These are phyloP conservation scores for Myripristis murdjan DNA, from an alignment of 2,797 vertebrate species.

Conservation along the genomic window DNA sequence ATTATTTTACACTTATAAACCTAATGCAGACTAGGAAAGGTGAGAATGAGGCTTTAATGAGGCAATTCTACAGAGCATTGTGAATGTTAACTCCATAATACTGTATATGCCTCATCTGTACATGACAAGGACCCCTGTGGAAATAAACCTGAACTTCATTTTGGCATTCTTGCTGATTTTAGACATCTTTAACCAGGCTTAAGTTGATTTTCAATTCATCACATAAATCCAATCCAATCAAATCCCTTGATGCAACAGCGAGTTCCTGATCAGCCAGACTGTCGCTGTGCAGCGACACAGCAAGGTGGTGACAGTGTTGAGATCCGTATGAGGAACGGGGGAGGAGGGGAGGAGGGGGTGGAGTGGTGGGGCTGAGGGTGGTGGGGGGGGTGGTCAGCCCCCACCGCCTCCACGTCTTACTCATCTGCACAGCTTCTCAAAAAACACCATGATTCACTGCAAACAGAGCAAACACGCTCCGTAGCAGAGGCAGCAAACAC, in stretches of 20 bases:
- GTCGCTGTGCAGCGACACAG: not conserved
- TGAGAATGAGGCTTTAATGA: not conserved
- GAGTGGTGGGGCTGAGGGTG: too few relatives aligned
- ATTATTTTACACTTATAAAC: not conserved
- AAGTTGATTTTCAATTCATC: too few relatives aligned
- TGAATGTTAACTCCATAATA: too few relatives aligned
- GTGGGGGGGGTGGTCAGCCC: not conserved
- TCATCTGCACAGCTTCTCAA: constrained; percentile 59
- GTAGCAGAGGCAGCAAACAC: constrained; percentile 21
- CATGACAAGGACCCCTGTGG: too few relatives aligned
- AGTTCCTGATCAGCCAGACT: too few relatives aligned
- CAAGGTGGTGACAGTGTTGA: not conserved
- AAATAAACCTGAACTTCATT: too few relatives aligned
- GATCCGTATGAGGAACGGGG: not conserved
- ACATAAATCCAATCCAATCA: too few relatives aligned
- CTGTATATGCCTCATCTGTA: too few relatives aligned
- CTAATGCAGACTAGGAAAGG: not conserved
- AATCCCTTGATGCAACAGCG: too few relatives aligned
- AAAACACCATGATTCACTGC: constrained; percentile 68
- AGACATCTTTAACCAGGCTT: too few relatives aligned
- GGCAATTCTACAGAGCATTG: too few relatives aligned
- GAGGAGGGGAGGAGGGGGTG: not conserved
- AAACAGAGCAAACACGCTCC: constrained; percentile 38
- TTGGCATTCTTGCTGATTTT: too few relatives aligned
- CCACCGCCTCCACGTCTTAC: constrained; percentile 38